These are phyloP conservation scores for Ypsolopha sequella DNA, from an alignment of 2,888 invertebrate species.

Conservation along the genomic window DNA sequence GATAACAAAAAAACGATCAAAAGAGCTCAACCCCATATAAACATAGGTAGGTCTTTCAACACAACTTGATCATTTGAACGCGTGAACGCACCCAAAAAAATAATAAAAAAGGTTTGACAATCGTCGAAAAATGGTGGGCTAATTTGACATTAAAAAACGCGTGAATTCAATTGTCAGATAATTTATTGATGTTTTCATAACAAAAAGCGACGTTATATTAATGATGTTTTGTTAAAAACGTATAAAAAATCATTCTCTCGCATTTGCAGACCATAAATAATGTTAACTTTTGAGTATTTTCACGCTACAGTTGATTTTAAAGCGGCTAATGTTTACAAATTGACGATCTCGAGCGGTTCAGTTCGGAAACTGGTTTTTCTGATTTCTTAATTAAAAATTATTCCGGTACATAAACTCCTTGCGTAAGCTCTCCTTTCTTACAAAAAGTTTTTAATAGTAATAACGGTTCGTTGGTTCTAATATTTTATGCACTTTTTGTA, in stretches of 20 bases:
- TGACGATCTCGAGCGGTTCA: conserved; percentile 13
- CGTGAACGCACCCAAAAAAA: conserved; percentile 48
- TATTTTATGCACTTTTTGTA: no score
- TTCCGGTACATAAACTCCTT: conserved; percentile 35
- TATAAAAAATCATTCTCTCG: conserved; percentile 33
- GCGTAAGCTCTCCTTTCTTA: conserved; percentile 15
- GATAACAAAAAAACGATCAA: conserved; percentile 16
- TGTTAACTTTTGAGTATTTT: conserved; percentile 31
- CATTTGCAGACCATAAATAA: conserved; percentile 49
- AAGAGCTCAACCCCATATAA: conserved; percentile 21
- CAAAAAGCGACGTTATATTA: conserved; percentile 18
- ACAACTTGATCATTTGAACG: conserved; percentile 21
- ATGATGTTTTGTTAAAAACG: neutral
- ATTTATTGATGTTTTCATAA: conserved; percentile 62
- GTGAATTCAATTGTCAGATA: conserved; percentile 59
- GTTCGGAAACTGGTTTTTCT: conserved; percentile 26
- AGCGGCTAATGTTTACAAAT: conserved; percentile 47
- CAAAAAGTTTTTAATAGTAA: no score
- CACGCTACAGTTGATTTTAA: conserved; percentile 47
- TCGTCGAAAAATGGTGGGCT: conserved; percentile 51
- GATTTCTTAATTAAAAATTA: conserved; percentile 27
- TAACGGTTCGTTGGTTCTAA: no score
- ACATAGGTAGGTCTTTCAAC: conserved; percentile 10
- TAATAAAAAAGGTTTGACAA: conserved; percentile 38
- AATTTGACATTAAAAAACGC: conserved; percentile 66